Evolutionary conservation across 2,113 vertebrate species (phyloP).

Genomic region (Centrocercus urophasianus): DNA sequence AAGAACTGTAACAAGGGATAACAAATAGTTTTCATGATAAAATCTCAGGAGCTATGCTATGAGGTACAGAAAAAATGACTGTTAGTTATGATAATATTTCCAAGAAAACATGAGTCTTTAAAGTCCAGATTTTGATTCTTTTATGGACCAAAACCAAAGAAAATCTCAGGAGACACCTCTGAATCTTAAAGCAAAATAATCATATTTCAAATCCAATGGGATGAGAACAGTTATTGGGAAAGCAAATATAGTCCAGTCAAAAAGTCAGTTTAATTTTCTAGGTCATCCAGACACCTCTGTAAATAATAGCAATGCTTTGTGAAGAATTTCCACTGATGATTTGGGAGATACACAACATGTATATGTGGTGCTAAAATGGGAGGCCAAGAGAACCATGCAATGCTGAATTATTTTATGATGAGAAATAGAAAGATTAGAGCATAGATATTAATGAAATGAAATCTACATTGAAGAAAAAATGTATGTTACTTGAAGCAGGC

Average conservation of each 20-base stretch:
- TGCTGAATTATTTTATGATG: background rate
- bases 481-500: background rate
- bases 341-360: background rate
- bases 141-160: background rate
- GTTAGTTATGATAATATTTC: background rate
- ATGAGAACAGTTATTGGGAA: background rate
- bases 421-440: background rate
- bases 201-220: background rate
- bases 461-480: background rate
- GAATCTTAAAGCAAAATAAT: background rate
- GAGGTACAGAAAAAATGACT: background rate
- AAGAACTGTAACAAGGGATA: background rate
- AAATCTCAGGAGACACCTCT: background rate
- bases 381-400: background rate
- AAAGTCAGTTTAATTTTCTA: background rate
- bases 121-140: background rate
- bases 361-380: background rate
- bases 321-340: background rate
- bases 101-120: background rate
- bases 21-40: slow-evolving; percentile 17
- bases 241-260: background rate
- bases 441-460: background rate
- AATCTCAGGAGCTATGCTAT: background rate
- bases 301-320: background rate
- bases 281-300: background rate